Evolutionary conservation across 2,797 vertebrate species (phyloP).

Genomic region (Sitta carolinensis): DNA sequence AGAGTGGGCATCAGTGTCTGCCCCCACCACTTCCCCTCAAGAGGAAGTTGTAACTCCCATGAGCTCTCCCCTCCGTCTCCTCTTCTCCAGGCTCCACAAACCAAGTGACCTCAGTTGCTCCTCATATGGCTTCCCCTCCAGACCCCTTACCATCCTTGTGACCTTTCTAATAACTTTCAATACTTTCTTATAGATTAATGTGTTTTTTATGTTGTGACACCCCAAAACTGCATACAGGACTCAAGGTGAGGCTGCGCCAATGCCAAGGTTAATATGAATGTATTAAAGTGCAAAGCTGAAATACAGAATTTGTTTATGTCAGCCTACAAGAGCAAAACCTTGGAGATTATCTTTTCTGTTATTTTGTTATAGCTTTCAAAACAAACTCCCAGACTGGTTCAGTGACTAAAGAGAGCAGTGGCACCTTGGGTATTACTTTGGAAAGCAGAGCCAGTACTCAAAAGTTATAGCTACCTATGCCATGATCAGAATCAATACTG

Average conservation of each 20-base stretch:
- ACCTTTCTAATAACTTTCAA: background rate
- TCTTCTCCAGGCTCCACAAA: background rate
- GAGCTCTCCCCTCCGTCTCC: background rate
- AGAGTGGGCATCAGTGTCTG: background rate
- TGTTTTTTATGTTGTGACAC: background rate
- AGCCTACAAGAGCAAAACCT: background rate
- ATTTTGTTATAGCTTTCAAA: background rate
- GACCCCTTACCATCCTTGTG: background rate
- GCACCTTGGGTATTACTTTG: background rate
- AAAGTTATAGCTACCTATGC: background rate
- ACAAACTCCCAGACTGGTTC: background rate
- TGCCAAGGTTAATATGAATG: background rate
- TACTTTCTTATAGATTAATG: background rate
- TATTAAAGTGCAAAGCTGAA: background rate
- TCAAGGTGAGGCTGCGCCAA: background rate
- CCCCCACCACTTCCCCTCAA: background rate
- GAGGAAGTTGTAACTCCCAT: rapidly evolving
- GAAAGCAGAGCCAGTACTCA: background rate
- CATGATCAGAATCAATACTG: background rate
- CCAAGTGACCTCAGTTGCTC: rapidly evolving
- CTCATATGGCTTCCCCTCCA: background rate
- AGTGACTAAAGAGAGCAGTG: background rate
- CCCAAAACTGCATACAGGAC: background rate
- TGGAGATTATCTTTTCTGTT: background rate
- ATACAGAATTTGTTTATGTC: background rate